Conservation (phyloP, 2,113 vertebrate genomes). For the Alaudala cheleensis region DNA sequence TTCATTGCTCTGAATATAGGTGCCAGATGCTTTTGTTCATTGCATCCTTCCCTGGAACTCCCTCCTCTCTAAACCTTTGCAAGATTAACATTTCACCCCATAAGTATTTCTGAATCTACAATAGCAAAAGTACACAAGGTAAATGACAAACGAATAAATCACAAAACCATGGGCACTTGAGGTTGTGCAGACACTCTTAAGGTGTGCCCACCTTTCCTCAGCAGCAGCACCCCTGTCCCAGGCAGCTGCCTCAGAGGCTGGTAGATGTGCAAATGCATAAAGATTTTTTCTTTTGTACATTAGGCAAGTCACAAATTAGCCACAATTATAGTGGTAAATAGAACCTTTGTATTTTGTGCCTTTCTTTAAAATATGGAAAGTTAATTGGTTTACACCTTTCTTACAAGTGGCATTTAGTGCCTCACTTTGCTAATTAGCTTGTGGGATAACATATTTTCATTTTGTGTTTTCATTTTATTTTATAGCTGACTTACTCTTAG, state of each 20-base stretch:
- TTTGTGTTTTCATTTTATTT: conserved; percentile 3
- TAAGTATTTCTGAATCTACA: not conserved
- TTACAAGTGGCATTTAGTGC: not conserved
- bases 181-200: not conserved
- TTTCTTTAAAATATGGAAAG: not conserved
- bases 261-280: not conserved
- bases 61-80: not conserved
- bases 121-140: accelerated
- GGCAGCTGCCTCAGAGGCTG: not conserved
- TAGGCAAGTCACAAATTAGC: not conserved
- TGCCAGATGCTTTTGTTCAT: not conserved
- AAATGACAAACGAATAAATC: not conserved
- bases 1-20: not conserved
- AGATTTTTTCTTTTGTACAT: not conserved
- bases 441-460: not conserved
- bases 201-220: not conserved
- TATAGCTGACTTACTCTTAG: not conserved
- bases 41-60: not conserved
- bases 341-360: not conserved
- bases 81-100: not conserved
- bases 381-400: not conserved
- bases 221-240: not conserved
- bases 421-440: not conserved
- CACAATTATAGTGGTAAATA: not conserved
- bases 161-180: not conserved